Conservation (phyloP, 2,888 invertebrate genomes). For the Macrosoma leucophasiata region DNA sequence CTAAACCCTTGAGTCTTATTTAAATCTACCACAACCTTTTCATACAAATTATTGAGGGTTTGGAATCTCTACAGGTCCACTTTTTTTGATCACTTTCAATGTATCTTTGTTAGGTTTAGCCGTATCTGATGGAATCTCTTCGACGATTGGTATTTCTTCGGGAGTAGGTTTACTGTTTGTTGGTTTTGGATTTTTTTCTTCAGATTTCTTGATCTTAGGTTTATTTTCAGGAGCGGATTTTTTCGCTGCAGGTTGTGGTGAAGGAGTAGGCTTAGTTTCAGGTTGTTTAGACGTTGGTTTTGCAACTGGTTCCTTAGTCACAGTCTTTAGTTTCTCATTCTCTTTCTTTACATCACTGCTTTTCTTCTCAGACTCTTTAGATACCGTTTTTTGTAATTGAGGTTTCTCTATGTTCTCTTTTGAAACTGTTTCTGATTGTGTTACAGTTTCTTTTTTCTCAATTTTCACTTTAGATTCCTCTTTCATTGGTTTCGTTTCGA, state of each 20-base stretch:
- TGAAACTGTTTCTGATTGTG: slow-evolving; percentile 22
- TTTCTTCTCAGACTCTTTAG: slow-evolving; percentile 3
- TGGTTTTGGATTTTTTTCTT: slow-evolving; percentile 8
- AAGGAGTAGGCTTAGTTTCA: slow-evolving; percentile 10
- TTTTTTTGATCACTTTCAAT: slow-evolving; percentile 77
- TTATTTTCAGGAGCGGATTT: slow-evolving; percentile 5
- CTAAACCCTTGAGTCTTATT: slow-evolving; percentile 28
- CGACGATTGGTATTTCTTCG: slow-evolving; percentile 66
- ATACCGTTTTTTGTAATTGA: slow-evolving; percentile 25
- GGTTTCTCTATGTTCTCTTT: too few relatives aligned
- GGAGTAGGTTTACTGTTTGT: slow-evolving; percentile 29
- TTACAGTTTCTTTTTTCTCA: slow-evolving; percentile 18
- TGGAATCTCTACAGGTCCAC: slow-evolving; percentile 69
- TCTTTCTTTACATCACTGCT: background rate
- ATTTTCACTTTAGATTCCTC: slow-evolving; percentile 22
- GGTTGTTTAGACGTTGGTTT: slow-evolving; percentile 12
- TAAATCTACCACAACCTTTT: slow-evolving; percentile 23
- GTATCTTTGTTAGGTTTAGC: slow-evolving; percentile 69
- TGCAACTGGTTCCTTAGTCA: slow-evolving; percentile 21
- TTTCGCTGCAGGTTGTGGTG: slow-evolving; percentile 1
- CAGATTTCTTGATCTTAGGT: slow-evolving; percentile 11
- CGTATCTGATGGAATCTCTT: slow-evolving; percentile 72
- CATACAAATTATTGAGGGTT: slow-evolving; percentile 47
- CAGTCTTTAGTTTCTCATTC: slow-evolving; percentile 1
- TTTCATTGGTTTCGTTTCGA: slow-evolving; percentile 21